Percentiles rank a stretch among this genome's conserved stretches.
phyloP scores from a whole-genome alignment of 2,797 vertebrate species.

The Neosilurus mollespiculum region DNA sequence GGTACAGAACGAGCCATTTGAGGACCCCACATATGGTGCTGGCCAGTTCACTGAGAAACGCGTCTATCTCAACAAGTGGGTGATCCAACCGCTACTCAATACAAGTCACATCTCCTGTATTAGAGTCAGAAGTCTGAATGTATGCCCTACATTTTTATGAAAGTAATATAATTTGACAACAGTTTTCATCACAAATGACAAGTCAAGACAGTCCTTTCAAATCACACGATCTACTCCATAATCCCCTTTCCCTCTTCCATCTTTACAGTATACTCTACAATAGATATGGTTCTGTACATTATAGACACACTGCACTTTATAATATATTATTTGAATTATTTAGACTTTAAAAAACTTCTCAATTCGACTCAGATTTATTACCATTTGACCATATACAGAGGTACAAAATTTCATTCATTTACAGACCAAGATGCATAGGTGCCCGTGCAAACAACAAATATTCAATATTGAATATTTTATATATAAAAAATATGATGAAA shows the following conservation, averaged over 20 bases:
- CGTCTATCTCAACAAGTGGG: conserved; percentile 95
- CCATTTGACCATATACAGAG: no score
- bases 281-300: neutral
- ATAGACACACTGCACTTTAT: neutral
- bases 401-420: no score
- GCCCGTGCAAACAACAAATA: no score
- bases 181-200: neutral
- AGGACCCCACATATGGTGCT: conserved; percentile 88
- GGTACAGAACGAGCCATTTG: conserved; percentile 92
- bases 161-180: neutral
- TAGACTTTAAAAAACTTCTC: neutral
- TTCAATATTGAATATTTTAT: no score
- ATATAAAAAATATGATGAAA: no score
- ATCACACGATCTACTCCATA: no score
- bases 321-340: neutral
- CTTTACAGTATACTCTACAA: neutral
- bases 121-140: neutral
- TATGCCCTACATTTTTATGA: neutral
- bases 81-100: neutral
- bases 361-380: no score
- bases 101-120: neutral
- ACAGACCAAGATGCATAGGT: no score
- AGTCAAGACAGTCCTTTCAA: neutral
- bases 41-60: conserved; percentile 97
- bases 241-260: neutral